Percentiles rank a stretch among this genome's conserved stretches.
These are phyloP conservation scores for Paramacrobiotus metropolitanus DNA, from an alignment of 1,140 invertebrate genomes.

Conservation along the genomic window DNA sequence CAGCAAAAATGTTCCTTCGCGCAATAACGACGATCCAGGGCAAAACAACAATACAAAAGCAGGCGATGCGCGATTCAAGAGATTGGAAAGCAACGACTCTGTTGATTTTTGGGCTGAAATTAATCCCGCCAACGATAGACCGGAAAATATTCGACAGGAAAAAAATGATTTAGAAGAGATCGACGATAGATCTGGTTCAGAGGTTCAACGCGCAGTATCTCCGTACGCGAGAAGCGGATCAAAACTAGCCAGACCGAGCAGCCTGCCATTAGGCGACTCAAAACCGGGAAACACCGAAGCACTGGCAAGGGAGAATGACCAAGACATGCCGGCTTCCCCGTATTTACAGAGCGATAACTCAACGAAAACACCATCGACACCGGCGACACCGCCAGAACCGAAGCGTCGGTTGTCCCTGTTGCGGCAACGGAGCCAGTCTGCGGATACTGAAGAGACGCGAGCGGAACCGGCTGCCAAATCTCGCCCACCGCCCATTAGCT, in stretches of 20 bases:
- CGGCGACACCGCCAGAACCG: not conserved
- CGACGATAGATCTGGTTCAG: not conserved
- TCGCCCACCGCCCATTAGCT: not conserved
- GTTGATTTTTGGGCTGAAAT: no score
- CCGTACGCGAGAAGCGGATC: not conserved
- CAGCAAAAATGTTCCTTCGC: no score
- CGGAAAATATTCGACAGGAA: not conserved
- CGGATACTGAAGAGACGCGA: no score
- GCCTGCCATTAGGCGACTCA: not conserved
- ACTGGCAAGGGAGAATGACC: not conserved
- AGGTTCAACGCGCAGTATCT: not conserved
- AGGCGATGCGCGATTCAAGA: no score
- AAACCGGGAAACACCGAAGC: not conserved
- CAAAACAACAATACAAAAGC: no score
- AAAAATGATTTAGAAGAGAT: not conserved
- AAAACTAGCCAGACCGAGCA: not conserved
- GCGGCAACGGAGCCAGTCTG: not conserved
- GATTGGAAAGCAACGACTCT: no score
- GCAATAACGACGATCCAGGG: no score
- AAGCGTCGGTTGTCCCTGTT: not conserved
- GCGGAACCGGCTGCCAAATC: not conserved
- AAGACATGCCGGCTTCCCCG: no score
- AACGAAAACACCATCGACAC: no score
- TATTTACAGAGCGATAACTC: no score
- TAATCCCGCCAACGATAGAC: not conserved